Percentiles rank a stretch among this genome's conserved stretches.
Conservation (phyloP, 2,113 vertebrate genomes). For the Megalops atlanticus region DNA sequence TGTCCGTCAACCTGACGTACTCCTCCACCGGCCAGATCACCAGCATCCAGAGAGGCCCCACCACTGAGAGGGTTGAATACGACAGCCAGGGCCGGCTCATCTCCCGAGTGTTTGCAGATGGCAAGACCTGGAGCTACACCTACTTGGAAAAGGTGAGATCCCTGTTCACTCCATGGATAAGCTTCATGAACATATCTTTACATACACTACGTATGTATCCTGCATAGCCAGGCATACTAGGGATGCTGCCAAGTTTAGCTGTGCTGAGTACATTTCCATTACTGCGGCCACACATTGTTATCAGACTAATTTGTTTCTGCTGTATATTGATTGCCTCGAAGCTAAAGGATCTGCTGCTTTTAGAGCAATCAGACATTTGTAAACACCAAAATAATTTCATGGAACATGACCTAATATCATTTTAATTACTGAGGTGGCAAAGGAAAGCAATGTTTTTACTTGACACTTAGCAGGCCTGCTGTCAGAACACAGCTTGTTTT, state of each 20-base stretch:
- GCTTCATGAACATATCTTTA: too few relatives aligned
- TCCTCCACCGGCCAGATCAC: constrained; percentile 89
- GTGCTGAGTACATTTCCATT: not conserved
- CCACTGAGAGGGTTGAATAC: constrained; percentile 88
- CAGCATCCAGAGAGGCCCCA: constrained; percentile 89
- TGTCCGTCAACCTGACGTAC: constrained; percentile 94
- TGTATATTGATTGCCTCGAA: too few relatives aligned
- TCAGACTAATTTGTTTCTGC: too few relatives aligned
- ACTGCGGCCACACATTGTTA: not conserved
- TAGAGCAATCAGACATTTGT: not conserved
- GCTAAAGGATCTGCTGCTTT: constrained; percentile 1
- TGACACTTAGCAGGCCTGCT: not conserved
- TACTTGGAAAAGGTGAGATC: constrained; percentile 93
- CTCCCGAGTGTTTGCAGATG: constrained; percentile 91
- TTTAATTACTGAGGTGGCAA: not conserved
- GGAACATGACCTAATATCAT: constrained; percentile 4
- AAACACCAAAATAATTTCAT: constrained; percentile 6
- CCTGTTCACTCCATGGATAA: not conserved
- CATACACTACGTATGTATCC: not conserved
- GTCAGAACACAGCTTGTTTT: not conserved
- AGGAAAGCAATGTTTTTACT: not conserved
- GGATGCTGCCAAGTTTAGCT: not conserved
- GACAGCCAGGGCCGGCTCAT: constrained; percentile 90
- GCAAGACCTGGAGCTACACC: constrained; percentile 97
- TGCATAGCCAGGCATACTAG: not conserved